A percentile compares a stretch with the other conserved stretches of the same genome.
Conservation (phyloP, 2,113 vertebrate species). For the Epinephelus lanceolatus region DNA sequence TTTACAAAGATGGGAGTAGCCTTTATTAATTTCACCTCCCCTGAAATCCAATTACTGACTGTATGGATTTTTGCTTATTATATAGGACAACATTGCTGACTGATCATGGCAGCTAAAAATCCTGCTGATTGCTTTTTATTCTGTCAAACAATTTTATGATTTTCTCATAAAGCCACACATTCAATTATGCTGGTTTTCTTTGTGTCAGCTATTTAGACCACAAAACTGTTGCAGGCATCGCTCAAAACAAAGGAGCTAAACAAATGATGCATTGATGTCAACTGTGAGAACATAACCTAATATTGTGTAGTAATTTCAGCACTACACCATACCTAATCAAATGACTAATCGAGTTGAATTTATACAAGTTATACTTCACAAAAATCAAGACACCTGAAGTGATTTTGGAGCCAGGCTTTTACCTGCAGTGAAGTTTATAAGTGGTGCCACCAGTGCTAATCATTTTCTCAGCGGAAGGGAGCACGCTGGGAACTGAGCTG, state of each 20-base stretch:
- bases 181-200: constrained; percentile 16
- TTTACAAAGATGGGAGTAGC: constrained; percentile 10
- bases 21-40: constrained; percentile 57
- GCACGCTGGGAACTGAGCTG: neutral
- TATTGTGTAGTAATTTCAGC: neutral
- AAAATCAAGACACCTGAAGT: neutral
- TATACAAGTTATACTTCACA: neutral
- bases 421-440: neutral
- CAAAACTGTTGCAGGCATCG: neutral
- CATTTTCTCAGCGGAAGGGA: neutral
- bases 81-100: constrained; percentile 25
- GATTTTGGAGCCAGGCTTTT: constrained; percentile 5
- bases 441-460: neutral
- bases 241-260: neutral
- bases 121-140: constrained; percentile 57
- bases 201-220: constrained; percentile 16
- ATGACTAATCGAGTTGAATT: neutral
- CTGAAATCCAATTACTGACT: constrained; percentile 72
- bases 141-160: constrained; percentile 39
- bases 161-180: constrained; percentile 22
- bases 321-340: neutral
- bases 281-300: neutral
- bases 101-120: constrained; percentile 36
- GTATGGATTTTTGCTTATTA: constrained; percentile 38
- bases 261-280: neutral